Evolutionary conservation across 1,140 invertebrate genomes (phyloP), one percentile per base, ranked within the genome.

Genomic region (Halesus radiatus): DNA sequence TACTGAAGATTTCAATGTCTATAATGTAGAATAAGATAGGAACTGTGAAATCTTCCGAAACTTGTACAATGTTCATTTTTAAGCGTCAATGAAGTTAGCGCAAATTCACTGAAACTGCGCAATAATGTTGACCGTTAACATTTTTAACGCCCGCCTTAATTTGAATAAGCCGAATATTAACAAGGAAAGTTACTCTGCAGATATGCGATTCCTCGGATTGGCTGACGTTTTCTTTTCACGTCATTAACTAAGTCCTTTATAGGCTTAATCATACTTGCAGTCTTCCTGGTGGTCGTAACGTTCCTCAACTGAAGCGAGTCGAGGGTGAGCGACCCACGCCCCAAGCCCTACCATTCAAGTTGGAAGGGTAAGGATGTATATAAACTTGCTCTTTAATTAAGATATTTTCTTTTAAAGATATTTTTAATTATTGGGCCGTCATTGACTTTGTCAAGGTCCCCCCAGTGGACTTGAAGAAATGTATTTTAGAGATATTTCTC

Each of bases 221-320:
- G 80, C 80, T 81, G 80, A 81, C 76, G 80, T 74, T 81, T 78
- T 68, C 76, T 81, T 81, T 66, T 78, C 75, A 81, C 66, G 23
- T 81, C 80, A 81, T 81, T 81, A 81, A 73, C 75, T 78, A 74
- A 78, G 76, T 72, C 80, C 62, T 81, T 81, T 81, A 81, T 81
- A 81, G 80, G 75, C 80, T 81, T 81, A 77, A 81, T 81, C 80
- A 81, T 81, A 81, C 80, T 81, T 81, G 80, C 75, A 81, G 75
- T 64, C 16, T 52, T 74, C 64, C 26, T 58, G 26, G 66, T 32
- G 54, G 66, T 73, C 80, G 76, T 78, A 77, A 77, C 54, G 70
- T 58, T 68, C 23, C 79, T 76, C 26, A 6, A 54, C 16, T 15
- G 16, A 66, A 75, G 78, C 62, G 62, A 58, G 58, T 16, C 56